phyloP scores from a whole-genome alignment of 2,113 vertebrate species.

The Halcyon senegalensis region DNA sequence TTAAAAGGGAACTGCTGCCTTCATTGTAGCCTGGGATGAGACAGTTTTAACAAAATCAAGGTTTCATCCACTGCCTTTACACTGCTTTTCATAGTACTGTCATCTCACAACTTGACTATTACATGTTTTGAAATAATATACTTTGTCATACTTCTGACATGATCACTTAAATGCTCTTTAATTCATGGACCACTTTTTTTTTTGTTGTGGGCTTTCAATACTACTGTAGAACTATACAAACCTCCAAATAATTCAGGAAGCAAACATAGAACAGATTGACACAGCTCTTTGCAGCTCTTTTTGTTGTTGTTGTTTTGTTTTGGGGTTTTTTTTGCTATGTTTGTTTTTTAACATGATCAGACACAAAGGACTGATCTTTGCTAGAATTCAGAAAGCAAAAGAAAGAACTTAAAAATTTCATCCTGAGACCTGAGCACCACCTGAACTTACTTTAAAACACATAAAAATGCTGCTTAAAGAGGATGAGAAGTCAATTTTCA shows the following conservation, averaged over 20 bases:
- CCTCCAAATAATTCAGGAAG: not conserved
- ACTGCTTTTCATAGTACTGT: not conserved
- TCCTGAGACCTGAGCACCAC: not conserved
- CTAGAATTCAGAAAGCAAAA: not conserved
- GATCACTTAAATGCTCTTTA: not conserved
- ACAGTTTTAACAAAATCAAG: not conserved
- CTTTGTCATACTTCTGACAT: not conserved
- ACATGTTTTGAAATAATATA: not conserved
- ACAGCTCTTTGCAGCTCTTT: not conserved
- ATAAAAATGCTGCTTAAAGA: not conserved
- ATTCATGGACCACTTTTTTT: not conserved
- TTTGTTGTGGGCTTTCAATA: not conserved
- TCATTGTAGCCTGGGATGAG: not conserved
- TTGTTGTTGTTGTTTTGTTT: not conserved
- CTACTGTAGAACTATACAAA: not conserved
- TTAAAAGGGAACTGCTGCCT: slow-evolving; percentile 36
- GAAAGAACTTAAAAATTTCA: not conserved
- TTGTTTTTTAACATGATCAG: not conserved
- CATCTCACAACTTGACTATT: not conserved
- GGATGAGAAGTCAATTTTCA: not conserved
- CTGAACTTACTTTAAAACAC: slow-evolving; percentile 6
- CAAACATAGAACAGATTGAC: not conserved
- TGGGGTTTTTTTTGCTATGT: not conserved
- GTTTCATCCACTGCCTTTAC: not conserved
- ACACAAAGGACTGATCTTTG: not conserved